These are phyloP conservation scores for Andrena marginata DNA, from an alignment of 2,888 invertebrate genomes.

Conservation along the genomic window DNA sequence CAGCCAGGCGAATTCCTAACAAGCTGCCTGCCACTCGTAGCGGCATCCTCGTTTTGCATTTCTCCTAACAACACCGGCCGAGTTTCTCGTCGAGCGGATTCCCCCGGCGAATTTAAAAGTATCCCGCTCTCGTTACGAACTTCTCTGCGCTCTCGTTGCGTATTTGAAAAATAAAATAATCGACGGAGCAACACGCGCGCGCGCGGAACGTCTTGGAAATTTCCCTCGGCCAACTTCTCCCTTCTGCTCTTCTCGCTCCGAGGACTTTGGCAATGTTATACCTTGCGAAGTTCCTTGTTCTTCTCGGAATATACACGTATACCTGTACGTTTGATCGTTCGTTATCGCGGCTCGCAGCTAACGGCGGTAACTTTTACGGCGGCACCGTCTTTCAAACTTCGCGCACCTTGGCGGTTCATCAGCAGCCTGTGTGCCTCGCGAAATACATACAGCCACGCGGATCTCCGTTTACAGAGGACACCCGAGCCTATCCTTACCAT, in stretches of 20 bases:
- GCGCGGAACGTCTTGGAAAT: conserved; percentile 25
- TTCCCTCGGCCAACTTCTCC: conserved; percentile 1
- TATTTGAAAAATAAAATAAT: conserved; percentile 44
- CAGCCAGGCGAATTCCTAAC: conserved; percentile 32
- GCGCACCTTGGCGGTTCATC: not conserved
- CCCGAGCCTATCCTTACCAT: too few species aligned
- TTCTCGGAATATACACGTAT: conserved; percentile 2
- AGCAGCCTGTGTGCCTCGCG: not conserved
- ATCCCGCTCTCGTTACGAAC: conserved; percentile 28
- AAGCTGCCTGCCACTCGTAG: conserved; percentile 21
- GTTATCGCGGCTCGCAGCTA: not conserved
- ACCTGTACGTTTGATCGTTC: not conserved
- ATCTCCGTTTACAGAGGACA: too few species aligned
- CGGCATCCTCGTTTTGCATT: conserved; percentile 44
- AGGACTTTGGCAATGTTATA: conserved; percentile 18
- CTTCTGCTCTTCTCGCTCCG: not conserved
- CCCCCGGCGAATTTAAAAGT: conserved; percentile 54
- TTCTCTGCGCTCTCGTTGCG: conserved; percentile 5
- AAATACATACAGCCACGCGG: too few species aligned
- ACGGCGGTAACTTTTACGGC: not conserved
- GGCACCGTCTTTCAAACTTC: not conserved
- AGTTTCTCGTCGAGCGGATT: conserved; percentile 36
- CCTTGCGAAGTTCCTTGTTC: conserved; percentile 14
- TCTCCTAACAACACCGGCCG: conserved; percentile 38
- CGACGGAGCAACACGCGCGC: conserved; percentile 6